Evolutionary conservation across 2,888 invertebrate genomes (phyloP).

Genomic region (Pegoplata infirma): DNA sequence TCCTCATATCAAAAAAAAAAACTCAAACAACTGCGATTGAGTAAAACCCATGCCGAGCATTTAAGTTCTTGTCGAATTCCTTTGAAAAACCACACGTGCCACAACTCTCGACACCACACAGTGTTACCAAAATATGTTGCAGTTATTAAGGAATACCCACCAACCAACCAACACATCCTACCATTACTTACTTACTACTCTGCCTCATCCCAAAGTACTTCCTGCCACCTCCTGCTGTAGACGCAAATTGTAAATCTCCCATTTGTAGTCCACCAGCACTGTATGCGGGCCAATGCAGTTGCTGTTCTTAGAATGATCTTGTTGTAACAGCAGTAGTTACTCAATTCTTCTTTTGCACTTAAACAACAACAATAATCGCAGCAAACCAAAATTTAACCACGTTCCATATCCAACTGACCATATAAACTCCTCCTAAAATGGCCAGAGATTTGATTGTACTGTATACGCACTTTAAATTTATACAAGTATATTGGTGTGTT

Average conservation of each 20-base stretch:
- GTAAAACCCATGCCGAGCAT: conserved; percentile 29
- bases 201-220: conserved; percentile 40
- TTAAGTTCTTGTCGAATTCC: conserved; percentile 51
- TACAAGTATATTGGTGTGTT: not conserved
- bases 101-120: conserved; percentile 59
- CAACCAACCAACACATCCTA: conserved; percentile 36
- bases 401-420: conserved; percentile 57
- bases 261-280: conserved; percentile 55
- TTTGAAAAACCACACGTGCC: conserved; percentile 63
- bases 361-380: too few relatives aligned
- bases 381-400: conserved; percentile 47
- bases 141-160: not conserved
- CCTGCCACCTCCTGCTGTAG: conserved; percentile 61
- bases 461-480: not conserved
- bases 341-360: conserved; percentile 38
- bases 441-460: conserved; percentile 38
- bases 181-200: conserved; percentile 16
- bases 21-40: conserved; percentile 7
- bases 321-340: conserved; percentile 62
- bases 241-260: conserved; percentile 60
- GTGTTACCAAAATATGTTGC: conserved; percentile 48
- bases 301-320: conserved; percentile 60
- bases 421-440: conserved; percentile 48
- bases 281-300: conserved; percentile 62
- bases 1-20: not conserved